Evolutionary conservation across 1,140 invertebrate species (phyloP).

Genomic region (Trichonephila inaurata): DNA sequence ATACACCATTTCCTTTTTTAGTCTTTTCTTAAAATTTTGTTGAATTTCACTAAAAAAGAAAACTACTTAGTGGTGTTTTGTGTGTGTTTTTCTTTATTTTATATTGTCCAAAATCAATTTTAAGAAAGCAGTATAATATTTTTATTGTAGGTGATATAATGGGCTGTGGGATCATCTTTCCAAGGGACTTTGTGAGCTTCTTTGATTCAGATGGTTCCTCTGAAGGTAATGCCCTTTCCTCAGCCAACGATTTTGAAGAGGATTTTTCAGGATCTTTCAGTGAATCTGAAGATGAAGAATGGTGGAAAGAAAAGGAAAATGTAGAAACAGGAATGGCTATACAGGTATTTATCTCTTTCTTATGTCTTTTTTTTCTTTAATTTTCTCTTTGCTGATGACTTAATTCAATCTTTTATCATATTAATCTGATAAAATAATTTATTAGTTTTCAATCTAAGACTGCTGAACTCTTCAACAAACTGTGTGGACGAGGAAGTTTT

Average conservation of each 20-base stretch:
- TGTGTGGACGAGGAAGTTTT: no score
- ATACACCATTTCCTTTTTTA: no score
- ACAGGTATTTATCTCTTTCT: constrained; percentile 76
- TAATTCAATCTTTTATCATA: no score
- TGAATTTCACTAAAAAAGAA: no score
- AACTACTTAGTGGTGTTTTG: no score
- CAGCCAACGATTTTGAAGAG: constrained; percentile 78
- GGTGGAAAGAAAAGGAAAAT: constrained; percentile 79
- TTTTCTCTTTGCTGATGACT: background rate
- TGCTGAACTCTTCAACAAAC: no score
- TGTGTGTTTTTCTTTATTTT: no score
- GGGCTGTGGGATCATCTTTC: constrained; percentile 85
- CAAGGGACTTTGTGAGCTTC: constrained; percentile 82
- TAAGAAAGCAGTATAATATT: background rate
- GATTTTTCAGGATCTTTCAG: constrained; percentile 78
- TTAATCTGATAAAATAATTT: no score
- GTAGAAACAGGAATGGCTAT: constrained; percentile 77
- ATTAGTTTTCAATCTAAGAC: no score
- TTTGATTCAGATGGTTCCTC: constrained; percentile 80
- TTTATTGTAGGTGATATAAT: constrained; percentile 82
- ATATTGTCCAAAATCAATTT: no score
- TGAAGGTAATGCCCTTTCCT: constrained; percentile 77
- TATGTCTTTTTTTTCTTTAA: no score
- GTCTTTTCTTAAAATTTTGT: no score
- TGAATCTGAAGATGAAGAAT: constrained; percentile 81